These are phyloP conservation scores for Luperina nickerlii DNA, from an alignment of 2,888 invertebrate genomes.

Conservation along the genomic window DNA sequence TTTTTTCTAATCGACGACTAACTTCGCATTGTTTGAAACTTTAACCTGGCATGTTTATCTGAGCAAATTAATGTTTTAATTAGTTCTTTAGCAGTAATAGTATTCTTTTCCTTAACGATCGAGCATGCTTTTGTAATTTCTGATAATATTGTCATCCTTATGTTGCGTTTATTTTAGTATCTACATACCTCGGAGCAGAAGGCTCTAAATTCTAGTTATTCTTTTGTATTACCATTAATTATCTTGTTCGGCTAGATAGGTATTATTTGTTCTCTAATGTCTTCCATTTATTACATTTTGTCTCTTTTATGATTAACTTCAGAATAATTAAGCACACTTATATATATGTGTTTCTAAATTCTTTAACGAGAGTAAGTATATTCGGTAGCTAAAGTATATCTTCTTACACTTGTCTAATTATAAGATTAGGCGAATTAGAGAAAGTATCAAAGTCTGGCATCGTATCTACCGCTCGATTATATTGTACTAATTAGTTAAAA, in stretches of 20 bases:
- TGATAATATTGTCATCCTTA: background rate
- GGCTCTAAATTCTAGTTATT: background rate
- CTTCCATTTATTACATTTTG: background rate
- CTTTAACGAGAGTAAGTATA: background rate
- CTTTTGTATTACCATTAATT: background rate
- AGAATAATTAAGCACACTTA: background rate
- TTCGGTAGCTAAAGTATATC: constrained; percentile 25
- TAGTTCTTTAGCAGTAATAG: background rate
- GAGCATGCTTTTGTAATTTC: background rate
- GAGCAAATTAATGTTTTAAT: background rate
- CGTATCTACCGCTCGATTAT: constrained; percentile 7
- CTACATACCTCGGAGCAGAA: background rate
- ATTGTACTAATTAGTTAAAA: constrained; percentile 45
- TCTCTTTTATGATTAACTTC: background rate
- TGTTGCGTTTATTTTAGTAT: background rate
- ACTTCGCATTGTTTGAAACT: background rate
- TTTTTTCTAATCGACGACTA: constrained; percentile 2
- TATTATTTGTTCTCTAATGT: background rate
- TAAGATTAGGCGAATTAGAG: constrained; percentile 38
- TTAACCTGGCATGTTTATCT: background rate
- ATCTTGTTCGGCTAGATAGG: background rate
- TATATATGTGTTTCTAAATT: constrained; percentile 4
- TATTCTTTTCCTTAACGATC: background rate
- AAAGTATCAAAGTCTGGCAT: constrained; percentile 61
- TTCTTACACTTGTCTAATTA: constrained; percentile 39